phyloP scores from a whole-genome alignment of 2,113 vertebrate genomes.

The Hoplias malabaricus region DNA sequence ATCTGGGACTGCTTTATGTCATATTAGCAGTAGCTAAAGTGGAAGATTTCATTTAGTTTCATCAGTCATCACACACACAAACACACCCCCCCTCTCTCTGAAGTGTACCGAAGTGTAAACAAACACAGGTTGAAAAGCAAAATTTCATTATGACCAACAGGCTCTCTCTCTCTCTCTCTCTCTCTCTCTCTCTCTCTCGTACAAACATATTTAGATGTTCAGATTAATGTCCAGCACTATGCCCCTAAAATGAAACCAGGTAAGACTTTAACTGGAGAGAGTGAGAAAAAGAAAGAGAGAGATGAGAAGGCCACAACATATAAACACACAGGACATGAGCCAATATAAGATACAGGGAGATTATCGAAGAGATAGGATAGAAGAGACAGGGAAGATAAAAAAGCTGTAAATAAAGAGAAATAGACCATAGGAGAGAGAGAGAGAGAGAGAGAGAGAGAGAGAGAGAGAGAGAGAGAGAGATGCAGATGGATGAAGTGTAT shows the following conservation, averaged over 20 bases:
- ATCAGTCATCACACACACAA: slow-evolving; percentile 57
- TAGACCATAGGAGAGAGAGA: background rate
- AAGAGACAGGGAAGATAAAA: background rate
- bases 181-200: background rate
- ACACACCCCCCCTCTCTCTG: slow-evolving; percentile 15
- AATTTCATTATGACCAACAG: too few relatives aligned
- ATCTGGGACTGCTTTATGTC: slow-evolving; percentile 39
- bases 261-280: background rate
- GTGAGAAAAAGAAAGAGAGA: background rate
- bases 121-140: too few relatives aligned
- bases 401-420: background rate
- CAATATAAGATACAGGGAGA: background rate
- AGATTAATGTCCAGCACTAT: background rate
- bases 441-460: slow-evolving; percentile 20
- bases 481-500: slow-evolving; percentile 66
- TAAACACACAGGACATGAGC: background rate
- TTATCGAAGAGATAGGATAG: too few relatives aligned
- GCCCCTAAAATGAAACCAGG: background rate
- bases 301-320: background rate
- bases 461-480: slow-evolving; percentile 19
- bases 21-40: slow-evolving; percentile 35
- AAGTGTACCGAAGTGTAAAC: too few relatives aligned
- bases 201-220: background rate
- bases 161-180: background rate
- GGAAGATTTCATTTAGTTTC: slow-evolving; percentile 69